A percentile compares a stretch with the other conserved stretches of the same genome.
phyloP scores from a whole-genome alignment of 2,888 invertebrate species.

The Pristionchus entomophagus region DNA sequence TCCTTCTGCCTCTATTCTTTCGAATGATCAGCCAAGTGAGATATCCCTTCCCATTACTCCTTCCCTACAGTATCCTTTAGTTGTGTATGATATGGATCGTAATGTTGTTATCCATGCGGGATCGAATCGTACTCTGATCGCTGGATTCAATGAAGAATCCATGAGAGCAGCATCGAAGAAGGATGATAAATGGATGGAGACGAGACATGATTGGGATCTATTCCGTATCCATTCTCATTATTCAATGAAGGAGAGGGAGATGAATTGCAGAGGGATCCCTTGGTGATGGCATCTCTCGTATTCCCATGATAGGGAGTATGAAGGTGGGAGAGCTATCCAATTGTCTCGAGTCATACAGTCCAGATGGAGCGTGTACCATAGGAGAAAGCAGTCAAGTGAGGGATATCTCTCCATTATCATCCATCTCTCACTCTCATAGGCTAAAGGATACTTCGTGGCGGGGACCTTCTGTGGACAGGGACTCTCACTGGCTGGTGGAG shows the following conservation, averaged over 20 bases:
- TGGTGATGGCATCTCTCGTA: slow-evolving; percentile 87
- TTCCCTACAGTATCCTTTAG: slow-evolving; percentile 76
- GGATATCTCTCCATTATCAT: background rate
- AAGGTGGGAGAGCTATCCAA: slow-evolving; percentile 88
- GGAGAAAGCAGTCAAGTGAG: slow-evolving; percentile 92
- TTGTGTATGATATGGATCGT: slow-evolving; percentile 90
- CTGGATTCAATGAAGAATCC: slow-evolving; percentile 67
- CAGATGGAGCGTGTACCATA: slow-evolving; percentile 95
- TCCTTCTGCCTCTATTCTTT: slow-evolving; percentile 18
- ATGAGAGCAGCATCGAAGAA: slow-evolving; percentile 77
- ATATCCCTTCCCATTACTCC: slow-evolving; percentile 54
- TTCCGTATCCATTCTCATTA: slow-evolving; percentile 81
- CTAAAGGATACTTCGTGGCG: slow-evolving; percentile 90
- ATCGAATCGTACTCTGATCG: slow-evolving; percentile 67
- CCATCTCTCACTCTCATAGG: slow-evolving; percentile 78
- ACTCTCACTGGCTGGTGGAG: slow-evolving; percentile 93
- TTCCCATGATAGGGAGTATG: slow-evolving; percentile 86
- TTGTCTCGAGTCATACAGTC: slow-evolving; percentile 94
- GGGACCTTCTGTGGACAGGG: slow-evolving; percentile 97
- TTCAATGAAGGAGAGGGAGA: slow-evolving; percentile 54
- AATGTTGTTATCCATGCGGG: slow-evolving; percentile 86
- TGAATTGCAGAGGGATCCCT: slow-evolving; percentile 83
- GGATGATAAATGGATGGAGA: slow-evolving; percentile 76
- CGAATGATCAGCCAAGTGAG: slow-evolving; percentile 37
- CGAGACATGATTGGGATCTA: slow-evolving; percentile 89